Conservation (phyloP, 2,797 vertebrate genomes). For the Cossypha polioptera region DNA sequence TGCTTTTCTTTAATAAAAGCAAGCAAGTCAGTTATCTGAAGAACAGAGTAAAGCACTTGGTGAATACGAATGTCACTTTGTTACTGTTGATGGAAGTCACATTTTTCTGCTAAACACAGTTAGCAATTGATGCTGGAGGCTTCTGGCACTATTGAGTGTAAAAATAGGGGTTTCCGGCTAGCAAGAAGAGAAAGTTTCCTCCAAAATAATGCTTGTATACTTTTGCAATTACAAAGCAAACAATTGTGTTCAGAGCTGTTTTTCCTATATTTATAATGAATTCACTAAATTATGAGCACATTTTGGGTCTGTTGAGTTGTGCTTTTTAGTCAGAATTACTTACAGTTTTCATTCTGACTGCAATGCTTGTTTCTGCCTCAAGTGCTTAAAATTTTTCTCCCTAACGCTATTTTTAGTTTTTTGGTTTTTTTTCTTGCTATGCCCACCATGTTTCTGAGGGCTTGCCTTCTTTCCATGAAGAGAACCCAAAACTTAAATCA, state of each 20-base stretch:
- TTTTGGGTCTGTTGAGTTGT: neutral
- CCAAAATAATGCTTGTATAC: neutral
- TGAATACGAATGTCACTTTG: neutral
- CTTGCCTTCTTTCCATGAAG: neutral
- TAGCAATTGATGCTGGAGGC: neutral
- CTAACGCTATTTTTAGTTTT: neutral
- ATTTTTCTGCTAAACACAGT: neutral
- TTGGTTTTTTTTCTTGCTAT: neutral
- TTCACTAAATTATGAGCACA: neutral
- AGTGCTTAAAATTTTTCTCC: neutral
- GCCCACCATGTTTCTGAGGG: neutral
- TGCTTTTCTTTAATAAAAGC: neutral
- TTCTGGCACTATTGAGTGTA: neutral
- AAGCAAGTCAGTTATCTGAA: neutral
- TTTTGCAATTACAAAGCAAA: neutral
- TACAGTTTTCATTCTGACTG: neutral
- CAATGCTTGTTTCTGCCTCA: neutral
- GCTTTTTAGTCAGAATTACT: neutral
- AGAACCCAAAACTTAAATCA: neutral
- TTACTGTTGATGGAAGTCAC: neutral
- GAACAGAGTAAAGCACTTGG: neutral
- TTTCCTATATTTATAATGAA: neutral
- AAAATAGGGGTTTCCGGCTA: neutral
- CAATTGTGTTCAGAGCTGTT: neutral
- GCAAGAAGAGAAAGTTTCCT: neutral